Evolutionary conservation across 2,113 vertebrate genomes (phyloP), one percentile per base, ranked within the genome.

Genomic region (Petaurus breviceps): DNA sequence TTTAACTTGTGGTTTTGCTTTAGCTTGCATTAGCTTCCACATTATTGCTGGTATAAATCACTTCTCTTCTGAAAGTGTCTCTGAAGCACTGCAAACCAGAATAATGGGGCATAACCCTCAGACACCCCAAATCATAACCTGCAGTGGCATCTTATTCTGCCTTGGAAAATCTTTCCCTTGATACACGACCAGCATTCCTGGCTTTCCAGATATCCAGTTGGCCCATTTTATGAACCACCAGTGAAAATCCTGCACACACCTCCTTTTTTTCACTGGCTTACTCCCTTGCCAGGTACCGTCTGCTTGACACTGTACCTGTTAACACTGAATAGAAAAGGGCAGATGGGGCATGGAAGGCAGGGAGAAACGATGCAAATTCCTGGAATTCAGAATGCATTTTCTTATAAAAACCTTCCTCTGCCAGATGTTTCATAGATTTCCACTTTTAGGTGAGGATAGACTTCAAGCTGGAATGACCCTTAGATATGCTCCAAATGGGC

Each of bases 1-100:
- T 97, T 92, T 37, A 0, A 16, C 96, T 95, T 97, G 92, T 61
- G 93, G 54, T 77, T 47, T 50, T 95, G 96, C 95, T n/a, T n/a
- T n/a, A n/a, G n/a, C 95, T 97, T 94, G 91, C 43, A 91, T 91
- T 92, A 54, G 90, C 55, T 92, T 97, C 89, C 54, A 92, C 93
- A 91, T 97, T 84, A 55, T 84, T 37, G 43, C 90, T 61, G 51
- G 93, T 51, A 84, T 84, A 43, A 84, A 84, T 51, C 97, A 94
- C 96, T 96, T 77, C 37, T 94, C 90, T 95, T 95, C 90, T 90
- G 51, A 94, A 43, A 8, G 90, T 57, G 90, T 92, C 92, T 90
- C 50, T 14, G 95, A 8, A 96, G 52, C 61, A 37, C 61, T 50
- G 92, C 54, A 47, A 96, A 90, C 43, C 16, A 23, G 19, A 84